Evolutionary conservation across 2,113 vertebrate genomes (phyloP), one percentile per base, ranked within the genome.

Genomic region (Salvelinus fontinalis): DNA sequence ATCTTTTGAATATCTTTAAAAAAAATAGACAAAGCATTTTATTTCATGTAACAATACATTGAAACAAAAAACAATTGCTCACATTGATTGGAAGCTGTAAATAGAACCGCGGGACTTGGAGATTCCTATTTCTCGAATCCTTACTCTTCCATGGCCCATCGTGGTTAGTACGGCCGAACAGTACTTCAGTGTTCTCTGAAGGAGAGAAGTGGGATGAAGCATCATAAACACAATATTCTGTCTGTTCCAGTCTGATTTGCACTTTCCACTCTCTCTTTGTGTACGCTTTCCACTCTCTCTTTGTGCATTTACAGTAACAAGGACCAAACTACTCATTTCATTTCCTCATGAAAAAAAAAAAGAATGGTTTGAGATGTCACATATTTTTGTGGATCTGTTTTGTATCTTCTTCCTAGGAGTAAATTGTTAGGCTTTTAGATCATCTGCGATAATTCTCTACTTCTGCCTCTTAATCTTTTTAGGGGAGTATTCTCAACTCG

Each of bases 151-250:
- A 80, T 87, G 86, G 87, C 80, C 85, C 79, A 74, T 90, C 88
- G 89, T 90, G 77, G 81, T n/a, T 22, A 4, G 69, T 70, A 60
- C 81, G 71, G 79, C 79, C 68, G 79, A 51, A 92, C 87, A 92
- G 90, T 85, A 87, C 90, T 88, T 86, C 87, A 91, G 87, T 92
- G 91, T 92, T 91, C 87, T 87, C 86, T 72, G 75, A 76, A 75
- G 78, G 79, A 60, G 86, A 88, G 75, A 89, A 91, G 91, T 92
- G 91, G 91, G 91, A 83, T 79, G 89, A 84, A 87, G 84, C 86
- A 73, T 90, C 83, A 82, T 76, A 77, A 77, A 91, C 75, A 91
- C 91, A 92, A 89, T 88, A 91, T 91, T 92, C 86, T 76, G 82
- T 88, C 86, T 91, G 91, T 92, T 91, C 82, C 49, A 81, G 71